Conservation (phyloP, 2,888 invertebrate genomes). For the Erpobdella octoculata region DNA sequence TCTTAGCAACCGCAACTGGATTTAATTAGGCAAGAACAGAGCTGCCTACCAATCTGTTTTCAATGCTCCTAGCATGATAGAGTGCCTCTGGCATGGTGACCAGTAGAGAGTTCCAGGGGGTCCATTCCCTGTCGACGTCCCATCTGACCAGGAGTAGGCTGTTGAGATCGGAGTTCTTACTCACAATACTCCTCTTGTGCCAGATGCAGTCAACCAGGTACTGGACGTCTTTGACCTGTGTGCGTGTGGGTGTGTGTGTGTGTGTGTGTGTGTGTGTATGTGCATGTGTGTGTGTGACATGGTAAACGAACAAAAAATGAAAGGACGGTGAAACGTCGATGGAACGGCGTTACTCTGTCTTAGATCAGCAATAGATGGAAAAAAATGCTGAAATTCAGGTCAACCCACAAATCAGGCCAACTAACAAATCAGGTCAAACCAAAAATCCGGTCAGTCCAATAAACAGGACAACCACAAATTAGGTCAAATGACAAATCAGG, state of each 20-base stretch:
- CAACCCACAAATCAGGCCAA: no score
- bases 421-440: no score
- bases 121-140: conserved; percentile 14
- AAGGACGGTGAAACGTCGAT: no score
- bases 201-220: conserved; percentile 77
- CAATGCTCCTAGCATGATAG: not conserved
- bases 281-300: no score
- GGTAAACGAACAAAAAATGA: no score
- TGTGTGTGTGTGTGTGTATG: no score
- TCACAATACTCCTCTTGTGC: conserved; percentile 77
- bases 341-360: no score
- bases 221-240: conserved; percentile 68
- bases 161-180: conserved; percentile 67
- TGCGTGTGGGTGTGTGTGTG: not conserved
- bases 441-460: no score
- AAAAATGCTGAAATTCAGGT: no score
- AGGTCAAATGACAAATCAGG: no score
- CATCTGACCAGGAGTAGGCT: conserved; percentile 57
- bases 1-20: not conserved
- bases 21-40: not conserved
- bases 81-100: conserved; percentile 16
- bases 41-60: not conserved
- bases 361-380: no score
- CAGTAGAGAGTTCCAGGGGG: conserved; percentile 21
- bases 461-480: no score